phyloP scores from a whole-genome alignment of 2,113 vertebrate species.

The Chauna torquata region DNA sequence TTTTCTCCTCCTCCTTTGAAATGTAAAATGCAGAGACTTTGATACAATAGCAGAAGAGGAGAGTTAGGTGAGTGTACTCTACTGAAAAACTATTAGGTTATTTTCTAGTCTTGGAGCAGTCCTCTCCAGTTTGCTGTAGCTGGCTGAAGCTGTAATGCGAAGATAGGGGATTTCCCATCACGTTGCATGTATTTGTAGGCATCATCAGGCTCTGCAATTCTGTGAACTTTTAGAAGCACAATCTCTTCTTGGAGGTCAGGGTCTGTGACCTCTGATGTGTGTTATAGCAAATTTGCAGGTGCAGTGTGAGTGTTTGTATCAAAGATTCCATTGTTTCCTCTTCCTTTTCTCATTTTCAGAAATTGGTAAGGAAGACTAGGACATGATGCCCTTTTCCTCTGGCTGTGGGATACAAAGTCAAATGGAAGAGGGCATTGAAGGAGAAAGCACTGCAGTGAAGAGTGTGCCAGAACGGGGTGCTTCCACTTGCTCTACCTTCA shows the following conservation, averaged over 20 bases:
- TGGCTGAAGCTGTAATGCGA: neutral
- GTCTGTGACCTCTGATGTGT: neutral
- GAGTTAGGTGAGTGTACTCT: neutral
- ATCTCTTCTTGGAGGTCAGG: fast-evolving
- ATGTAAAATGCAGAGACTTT: neutral
- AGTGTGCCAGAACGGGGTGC: neutral
- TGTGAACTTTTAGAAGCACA: neutral
- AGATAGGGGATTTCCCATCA: neutral
- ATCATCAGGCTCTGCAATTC: neutral
- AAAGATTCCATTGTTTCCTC: neutral
- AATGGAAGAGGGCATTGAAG: neutral
- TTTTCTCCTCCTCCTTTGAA: neutral
- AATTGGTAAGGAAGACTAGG: neutral
- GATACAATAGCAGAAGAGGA: neutral
- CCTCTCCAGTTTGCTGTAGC: neutral
- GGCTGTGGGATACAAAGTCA: neutral
- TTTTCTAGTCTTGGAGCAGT: neutral
- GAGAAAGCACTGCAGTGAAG: neutral
- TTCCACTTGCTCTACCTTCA: neutral
- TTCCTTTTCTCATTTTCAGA: neutral
- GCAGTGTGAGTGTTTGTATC: neutral
- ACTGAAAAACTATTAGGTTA: neutral
- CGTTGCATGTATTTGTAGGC: neutral
- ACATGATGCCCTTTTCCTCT: neutral
- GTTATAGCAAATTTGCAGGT: neutral